Percentiles rank a stretch among this genome's conserved stretches.
Conservation (phyloP, 92 coral and sea anemone species). For the Epizoanthus stellaris region DNA sequence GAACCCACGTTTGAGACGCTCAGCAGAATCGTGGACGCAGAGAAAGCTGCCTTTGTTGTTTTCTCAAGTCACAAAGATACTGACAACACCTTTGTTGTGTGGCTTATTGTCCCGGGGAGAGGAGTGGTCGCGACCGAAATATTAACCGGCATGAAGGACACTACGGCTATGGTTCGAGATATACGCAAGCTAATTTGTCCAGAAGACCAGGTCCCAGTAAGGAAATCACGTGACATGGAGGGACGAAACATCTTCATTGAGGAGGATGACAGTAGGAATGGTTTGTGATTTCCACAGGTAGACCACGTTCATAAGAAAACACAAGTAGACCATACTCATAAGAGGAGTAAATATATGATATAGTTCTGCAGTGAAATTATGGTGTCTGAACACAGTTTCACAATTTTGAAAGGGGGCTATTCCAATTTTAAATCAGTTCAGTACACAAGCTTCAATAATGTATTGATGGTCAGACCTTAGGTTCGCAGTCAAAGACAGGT, state of each 20-base stretch:
- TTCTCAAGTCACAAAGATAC: background rate
- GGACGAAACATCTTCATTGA: conserved; percentile 1
- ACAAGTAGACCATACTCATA: background rate
- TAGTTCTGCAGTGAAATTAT: no score
- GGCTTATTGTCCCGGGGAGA: conserved; percentile 1
- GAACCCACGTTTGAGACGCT: conserved; percentile 14
- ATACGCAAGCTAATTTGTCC: conserved; percentile 16
- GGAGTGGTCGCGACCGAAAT: background rate
- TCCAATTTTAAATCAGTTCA: no score
- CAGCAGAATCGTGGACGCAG: background rate
- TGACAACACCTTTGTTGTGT: background rate
- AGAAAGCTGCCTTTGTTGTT: conserved; percentile 17
- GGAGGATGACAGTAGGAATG: background rate
- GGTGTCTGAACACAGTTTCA: no score
- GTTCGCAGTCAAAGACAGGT: no score
- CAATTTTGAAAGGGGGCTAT: no score
- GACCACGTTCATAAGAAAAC: background rate
- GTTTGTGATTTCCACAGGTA: background rate
- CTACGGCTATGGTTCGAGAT: background rate
- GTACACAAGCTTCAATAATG: no score
- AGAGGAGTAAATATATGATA: no score
- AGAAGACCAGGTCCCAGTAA: conserved; percentile 11
- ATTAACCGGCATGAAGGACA: background rate
- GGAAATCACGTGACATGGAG: conserved; percentile 17
- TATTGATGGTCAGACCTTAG: no score